Conservation (phyloP, 2,888 invertebrate species). For the Agriotes lineatus region DNA sequence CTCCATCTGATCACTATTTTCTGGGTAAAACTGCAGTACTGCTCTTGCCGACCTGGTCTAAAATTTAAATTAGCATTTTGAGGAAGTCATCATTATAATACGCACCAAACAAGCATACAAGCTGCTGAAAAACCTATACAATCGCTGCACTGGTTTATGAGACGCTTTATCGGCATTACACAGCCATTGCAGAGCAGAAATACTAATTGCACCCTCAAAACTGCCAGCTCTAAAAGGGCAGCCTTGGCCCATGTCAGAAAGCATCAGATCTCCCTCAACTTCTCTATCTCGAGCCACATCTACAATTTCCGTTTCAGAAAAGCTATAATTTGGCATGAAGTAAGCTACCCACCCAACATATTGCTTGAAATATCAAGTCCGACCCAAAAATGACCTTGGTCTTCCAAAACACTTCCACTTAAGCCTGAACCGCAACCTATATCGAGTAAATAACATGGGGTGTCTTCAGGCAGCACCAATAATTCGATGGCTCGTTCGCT, state of each 20-base stretch:
- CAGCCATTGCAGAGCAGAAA: constrained; percentile 98
- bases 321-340: too few relatives aligned
- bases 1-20: constrained; percentile 91
- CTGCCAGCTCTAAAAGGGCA: constrained; percentile 93
- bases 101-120: constrained; percentile 90
- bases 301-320: too few relatives aligned
- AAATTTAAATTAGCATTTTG: neutral
- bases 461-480: constrained; percentile 87
- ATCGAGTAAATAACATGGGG: constrained; percentile 84
- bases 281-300: constrained; percentile 92
- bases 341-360: constrained; percentile 89
- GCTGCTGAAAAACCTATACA: constrained; percentile 91
- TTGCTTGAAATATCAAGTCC: constrained; percentile 95
- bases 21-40: constrained; percentile 99
- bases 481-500: constrained; percentile 95
- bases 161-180: constrained; percentile 96
- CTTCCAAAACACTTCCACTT: constrained; percentile 93
- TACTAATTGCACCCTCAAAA: constrained; percentile 97
- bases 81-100: constrained; percentile 33
- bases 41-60: constrained; percentile 88
- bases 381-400: constrained; percentile 93
- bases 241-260: constrained; percentile 97
- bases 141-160: constrained; percentile 90
- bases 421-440: constrained; percentile 98
- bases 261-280: constrained; percentile 89